A percentile compares a stretch with the other conserved stretches of the same genome.
Conservation (phyloP, 2,888 invertebrate genomes). For the Dromius quadrimaculatus region DNA sequence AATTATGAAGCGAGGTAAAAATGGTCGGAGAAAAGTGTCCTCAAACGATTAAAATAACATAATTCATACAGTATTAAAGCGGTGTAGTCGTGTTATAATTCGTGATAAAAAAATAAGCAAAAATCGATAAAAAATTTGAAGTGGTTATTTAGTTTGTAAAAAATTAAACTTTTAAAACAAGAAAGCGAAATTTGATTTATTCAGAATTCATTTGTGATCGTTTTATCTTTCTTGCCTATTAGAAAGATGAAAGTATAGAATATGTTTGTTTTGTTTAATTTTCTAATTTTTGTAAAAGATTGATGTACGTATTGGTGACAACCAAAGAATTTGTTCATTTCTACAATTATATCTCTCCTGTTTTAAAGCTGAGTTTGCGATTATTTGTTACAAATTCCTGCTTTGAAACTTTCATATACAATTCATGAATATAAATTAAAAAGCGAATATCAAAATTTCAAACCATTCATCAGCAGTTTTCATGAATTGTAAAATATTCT, state of each 20-base stretch:
- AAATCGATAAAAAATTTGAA: too few relatives aligned
- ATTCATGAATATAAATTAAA: conserved; percentile 7
- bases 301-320: conserved; percentile 22
- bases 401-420: not conserved
- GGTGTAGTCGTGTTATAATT: too few relatives aligned
- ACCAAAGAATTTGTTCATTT: conserved; percentile 31
- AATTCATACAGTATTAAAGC: too few relatives aligned
- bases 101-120: too few relatives aligned
- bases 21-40: too few relatives aligned
- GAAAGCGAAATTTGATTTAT: conserved; percentile 13
- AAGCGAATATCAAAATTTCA: not conserved
- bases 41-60: too few relatives aligned
- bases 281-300: not conserved
- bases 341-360: not conserved
- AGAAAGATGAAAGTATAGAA: conserved; percentile 1
- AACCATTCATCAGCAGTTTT: not conserved
- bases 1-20: too few relatives aligned
- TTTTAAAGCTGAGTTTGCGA: conserved; percentile 5
- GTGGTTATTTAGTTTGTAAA: too few relatives aligned
- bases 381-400: not conserved
- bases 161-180: not conserved
- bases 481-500: conserved; percentile 7
- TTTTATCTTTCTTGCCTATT: conserved; percentile 10
- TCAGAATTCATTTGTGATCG: conserved; percentile 26
- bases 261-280: not conserved